These are phyloP conservation scores for Otus scops DNA, from an alignment of 2,797 vertebrate genomes.

Conservation along the genomic window DNA sequence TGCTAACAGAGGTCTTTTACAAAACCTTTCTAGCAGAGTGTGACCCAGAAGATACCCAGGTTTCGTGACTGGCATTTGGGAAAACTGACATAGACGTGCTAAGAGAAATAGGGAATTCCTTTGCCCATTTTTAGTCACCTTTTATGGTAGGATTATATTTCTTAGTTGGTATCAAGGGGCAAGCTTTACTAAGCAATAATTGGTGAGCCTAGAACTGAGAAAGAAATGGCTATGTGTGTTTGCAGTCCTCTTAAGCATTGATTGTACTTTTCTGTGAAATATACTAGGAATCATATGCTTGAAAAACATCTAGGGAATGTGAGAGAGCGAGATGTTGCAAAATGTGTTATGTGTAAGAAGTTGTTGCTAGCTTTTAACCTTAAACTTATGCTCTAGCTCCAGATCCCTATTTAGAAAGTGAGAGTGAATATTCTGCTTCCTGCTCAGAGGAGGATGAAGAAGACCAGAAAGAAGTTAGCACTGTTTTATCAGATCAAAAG, in stretches of 20 bases:
- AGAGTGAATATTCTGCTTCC: slow-evolving; percentile 92
- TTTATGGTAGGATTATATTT: not conserved
- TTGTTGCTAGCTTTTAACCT: not conserved
- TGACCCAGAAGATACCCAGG: not conserved
- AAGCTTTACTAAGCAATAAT: not conserved
- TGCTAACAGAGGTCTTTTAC: not conserved
- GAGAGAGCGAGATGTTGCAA: not conserved
- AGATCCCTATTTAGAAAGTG: slow-evolving; percentile 85
- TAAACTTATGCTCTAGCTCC: slow-evolving; percentile 72
- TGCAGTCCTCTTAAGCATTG: not conserved
- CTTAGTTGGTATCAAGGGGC: not conserved
- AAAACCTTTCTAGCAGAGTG: not conserved
- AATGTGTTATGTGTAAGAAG: not conserved
- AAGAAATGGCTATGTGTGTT: not conserved
- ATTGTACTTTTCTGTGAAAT: slow-evolving; percentile 6
- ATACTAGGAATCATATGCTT: not conserved
- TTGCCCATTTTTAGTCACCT: not conserved
- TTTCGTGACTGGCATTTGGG: not conserved
- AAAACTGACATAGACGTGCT: not conserved
- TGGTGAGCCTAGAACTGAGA: not conserved
- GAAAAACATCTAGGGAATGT: not conserved
- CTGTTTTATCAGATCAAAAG: slow-evolving; percentile 12
- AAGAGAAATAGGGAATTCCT: not conserved
- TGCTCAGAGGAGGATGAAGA: slow-evolving; percentile 81
- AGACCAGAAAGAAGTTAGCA: slow-evolving; percentile 50